Base-by-base conservation (phyloP, 2,797 vertebrate species). In the Clarias fuscus region DNA sequence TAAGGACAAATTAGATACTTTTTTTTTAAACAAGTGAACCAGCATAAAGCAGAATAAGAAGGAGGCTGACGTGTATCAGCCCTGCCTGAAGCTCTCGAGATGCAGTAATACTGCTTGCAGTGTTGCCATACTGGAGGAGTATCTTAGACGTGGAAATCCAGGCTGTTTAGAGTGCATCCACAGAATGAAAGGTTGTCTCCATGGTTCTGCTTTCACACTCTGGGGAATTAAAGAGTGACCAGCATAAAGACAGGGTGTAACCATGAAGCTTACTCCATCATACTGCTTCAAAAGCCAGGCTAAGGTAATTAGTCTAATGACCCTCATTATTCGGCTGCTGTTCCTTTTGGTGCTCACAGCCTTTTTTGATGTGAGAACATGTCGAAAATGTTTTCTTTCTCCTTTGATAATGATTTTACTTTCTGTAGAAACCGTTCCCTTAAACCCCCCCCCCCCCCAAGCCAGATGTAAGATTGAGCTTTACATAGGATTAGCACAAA, bases 1-100 rank as follows among this genome's bases (percentile, higher is more conserved):
- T 86, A 88, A 22, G 92, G 93, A 91, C 91, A 87, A 93, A 93
- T 91, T 92, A 95, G 93, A 94, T 92, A 91, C 91, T 90, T n/a
- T 73, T 73, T 73, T 43, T 48, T 40, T 53, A 90, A 93, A 92
- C 92, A 91, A 92, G 91, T 94, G 93, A 95, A 92, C 88, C 91
- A 27, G 92, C 93, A 95, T 94, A 93, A 94, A 95, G 73, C 75
- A 30, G 0, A 43, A 43, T 40, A 62, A 24, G 22, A 40, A 6
- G 33, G 27, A 56, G n/a, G 5, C 24, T 56, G 6, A 40, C 30
- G 8, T 64, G 22, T 3, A n/a, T 64, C 13, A 62, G 20, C 13
- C 5, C 20, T 17, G 37, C 59, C 37, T 40, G 78, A 43, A 64
- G 22, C 53, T 20, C 43, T 68, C 64, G 22, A 30, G 17, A 10